Evolutionary conservation across 2,888 invertebrate species (phyloP), one percentile per base, ranked within the genome.

Genomic region (Boloria selene): DNA sequence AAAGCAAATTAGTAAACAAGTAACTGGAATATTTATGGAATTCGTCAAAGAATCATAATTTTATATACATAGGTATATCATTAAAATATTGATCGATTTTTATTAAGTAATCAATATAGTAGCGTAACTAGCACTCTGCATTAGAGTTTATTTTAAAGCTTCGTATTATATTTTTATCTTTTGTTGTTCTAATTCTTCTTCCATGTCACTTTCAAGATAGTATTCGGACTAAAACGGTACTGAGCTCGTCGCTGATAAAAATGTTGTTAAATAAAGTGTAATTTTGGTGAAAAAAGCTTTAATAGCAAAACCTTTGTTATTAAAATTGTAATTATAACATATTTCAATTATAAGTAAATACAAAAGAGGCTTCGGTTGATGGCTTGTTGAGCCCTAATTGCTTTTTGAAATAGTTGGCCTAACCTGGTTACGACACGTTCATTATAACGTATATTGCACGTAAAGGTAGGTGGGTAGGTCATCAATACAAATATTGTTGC

Each of bases 371-470:
- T 26, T 16, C 58, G 52, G 42, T 58, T 45, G 53, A 54, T 49
- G 38, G 52, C 54, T 63, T 52, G 62, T 65, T 65, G 31, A 54
- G n/a, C 60, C 42, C 59, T 68, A 68, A 68, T 66, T 66, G 66
- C 60, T 63, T 66, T 63, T 63, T 60, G 66, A 65, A 63, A 61
- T 61, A 66, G 69, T 63, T 62, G 45, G 58, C 42, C 60, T 31
- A 61, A 63, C 69, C 56, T 64, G 69, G 47, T 17, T 26, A 17
- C 63, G 69, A 66, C 66, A 66, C 42, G 51, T 69, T 61, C 63
- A 69, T 69, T 63, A 69, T 64, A 56, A 58, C 62, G 22, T 52
- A 55, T 64, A 44, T 42, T 62, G 59, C 38, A 42, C 18, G 42
- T n/a, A 44, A 38, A 58, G 45, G 31, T 16, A 49, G 49, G 52